Conservation (phyloP, 1,140 invertebrate species). For the Neocloeon triangulifer region DNA sequence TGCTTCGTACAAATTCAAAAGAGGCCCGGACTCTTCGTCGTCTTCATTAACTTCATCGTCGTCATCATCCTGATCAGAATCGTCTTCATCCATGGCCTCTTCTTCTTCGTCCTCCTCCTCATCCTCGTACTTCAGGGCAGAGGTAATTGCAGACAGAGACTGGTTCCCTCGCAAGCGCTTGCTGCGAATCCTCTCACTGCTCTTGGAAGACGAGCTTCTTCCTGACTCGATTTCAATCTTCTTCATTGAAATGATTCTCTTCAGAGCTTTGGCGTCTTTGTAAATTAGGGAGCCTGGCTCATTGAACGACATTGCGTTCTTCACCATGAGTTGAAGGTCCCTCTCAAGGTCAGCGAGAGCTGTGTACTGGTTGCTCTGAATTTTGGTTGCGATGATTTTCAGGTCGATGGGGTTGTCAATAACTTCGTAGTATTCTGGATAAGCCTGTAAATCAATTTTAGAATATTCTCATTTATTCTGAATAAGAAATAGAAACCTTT, state of each 20-base stretch:
- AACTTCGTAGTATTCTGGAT: slow-evolving; percentile 92
- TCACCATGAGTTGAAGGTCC: slow-evolving; percentile 76
- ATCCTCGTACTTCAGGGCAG: slow-evolving; percentile 29
- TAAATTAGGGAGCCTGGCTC: slow-evolving; percentile 93
- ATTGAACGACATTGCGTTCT: slow-evolving; percentile 91
- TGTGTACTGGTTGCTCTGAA: slow-evolving; percentile 60
- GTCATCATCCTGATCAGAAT: slow-evolving; percentile 33
- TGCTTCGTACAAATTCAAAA: slow-evolving; percentile 58
- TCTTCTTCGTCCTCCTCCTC: slow-evolving; percentile 29
- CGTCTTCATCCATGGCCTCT: slow-evolving; percentile 34
- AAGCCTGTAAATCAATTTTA: no score
- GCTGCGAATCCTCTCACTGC: slow-evolving; percentile 30
- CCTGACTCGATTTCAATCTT: slow-evolving; percentile 42
- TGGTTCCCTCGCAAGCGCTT: slow-evolving; percentile 20
- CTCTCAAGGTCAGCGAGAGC: slow-evolving; percentile 64
- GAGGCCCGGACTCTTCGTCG: slow-evolving; percentile 38
- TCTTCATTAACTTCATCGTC: slow-evolving; percentile 37
- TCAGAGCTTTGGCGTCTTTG: slow-evolving; percentile 77
- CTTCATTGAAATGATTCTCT: slow-evolving; percentile 43
- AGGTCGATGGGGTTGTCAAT: slow-evolving; percentile 92
- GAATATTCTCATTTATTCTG: no score
- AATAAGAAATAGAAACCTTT: slow-evolving; percentile 29
- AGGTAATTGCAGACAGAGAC: slow-evolving; percentile 28
- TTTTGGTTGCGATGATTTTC: slow-evolving; percentile 75
- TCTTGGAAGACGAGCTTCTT: slow-evolving; percentile 21